These are phyloP conservation scores for Anthrax anthrax DNA, from an alignment of 2,888 invertebrate species.

Conservation along the genomic window DNA sequence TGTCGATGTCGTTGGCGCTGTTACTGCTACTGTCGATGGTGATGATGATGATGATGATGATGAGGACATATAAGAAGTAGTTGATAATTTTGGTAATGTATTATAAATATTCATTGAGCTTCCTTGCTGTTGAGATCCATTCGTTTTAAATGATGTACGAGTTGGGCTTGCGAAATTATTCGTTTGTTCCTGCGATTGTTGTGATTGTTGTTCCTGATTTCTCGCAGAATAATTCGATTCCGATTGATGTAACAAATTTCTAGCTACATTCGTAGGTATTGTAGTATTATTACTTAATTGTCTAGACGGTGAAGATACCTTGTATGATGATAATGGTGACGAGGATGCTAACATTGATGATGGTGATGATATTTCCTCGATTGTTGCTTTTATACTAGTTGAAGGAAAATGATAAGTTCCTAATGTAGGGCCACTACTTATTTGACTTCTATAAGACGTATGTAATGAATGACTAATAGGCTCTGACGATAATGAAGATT, in stretches of 20 bases:
- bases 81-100: conserved; percentile 29
- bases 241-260: conserved; percentile 18
- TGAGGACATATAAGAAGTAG: conserved; percentile 7
- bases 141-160: conserved; percentile 23
- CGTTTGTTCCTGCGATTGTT: conserved; percentile 19
- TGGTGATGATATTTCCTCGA: conserved; percentile 15
- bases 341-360: conserved; percentile 8
- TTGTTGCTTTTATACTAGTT: conserved; percentile 11
- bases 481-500: conserved; percentile 10
- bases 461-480: conserved; percentile 5
- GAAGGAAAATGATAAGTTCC: conserved; percentile 15
- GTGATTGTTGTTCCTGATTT: conserved; percentile 19
- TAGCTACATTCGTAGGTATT: conserved; percentile 18
- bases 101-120: conserved; percentile 30
- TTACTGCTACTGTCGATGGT: conserved; percentile 15
- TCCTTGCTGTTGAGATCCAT: conserved; percentile 17
- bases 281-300: conserved; percentile 19
- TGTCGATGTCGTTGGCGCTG: conserved; percentile 6
- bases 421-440: conserved; percentile 15
- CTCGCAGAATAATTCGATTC: conserved; percentile 25
- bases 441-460: conserved; percentile 14
- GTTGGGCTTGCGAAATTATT: conserved; percentile 21
- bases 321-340: conserved; percentile 12
- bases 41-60: conserved; percentile 6
- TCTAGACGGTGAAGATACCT: conserved; percentile 25